A percentile compares a stretch with the other conserved stretches of the same genome.
These are phyloP conservation scores for Colius striatus DNA, from an alignment of 2,113 vertebrate genomes.

Conservation along the genomic window DNA sequence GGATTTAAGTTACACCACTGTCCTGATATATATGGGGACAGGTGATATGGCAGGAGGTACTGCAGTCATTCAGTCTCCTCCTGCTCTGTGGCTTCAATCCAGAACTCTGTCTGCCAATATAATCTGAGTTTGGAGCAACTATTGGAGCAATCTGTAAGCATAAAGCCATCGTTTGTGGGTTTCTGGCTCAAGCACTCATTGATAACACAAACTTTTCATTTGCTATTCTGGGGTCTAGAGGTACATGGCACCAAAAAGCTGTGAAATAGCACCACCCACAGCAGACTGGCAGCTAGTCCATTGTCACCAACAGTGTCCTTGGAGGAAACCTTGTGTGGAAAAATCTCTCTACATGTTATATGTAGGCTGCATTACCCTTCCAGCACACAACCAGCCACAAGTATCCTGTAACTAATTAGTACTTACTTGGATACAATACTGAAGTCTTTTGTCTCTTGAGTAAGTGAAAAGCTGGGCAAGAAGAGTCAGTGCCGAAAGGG, in stretches of 20 bases:
- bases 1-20: neutral
- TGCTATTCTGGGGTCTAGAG: neutral
- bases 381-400: neutral
- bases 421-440: neutral
- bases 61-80: neutral
- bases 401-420: neutral
- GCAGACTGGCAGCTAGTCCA: rapidly evolving
- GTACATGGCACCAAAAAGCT: neutral
- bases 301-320: neutral
- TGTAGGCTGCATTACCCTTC: neutral
- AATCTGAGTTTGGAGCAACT: neutral
- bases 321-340: neutral
- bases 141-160: neutral
- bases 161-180: neutral
- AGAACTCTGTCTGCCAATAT: neutral
- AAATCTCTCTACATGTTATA: neutral
- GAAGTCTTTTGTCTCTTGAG: neutral
- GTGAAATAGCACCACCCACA: neutral
- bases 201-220: neutral
- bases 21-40: neutral
- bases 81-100: neutral
- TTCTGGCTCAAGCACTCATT: neutral
- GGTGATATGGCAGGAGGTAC: neutral
- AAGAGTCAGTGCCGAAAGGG: neutral
- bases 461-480: slow-evolving; percentile 9